phyloP scores from a whole-genome alignment of 2,888 invertebrate genomes.

The Druceiella hillmani region DNA sequence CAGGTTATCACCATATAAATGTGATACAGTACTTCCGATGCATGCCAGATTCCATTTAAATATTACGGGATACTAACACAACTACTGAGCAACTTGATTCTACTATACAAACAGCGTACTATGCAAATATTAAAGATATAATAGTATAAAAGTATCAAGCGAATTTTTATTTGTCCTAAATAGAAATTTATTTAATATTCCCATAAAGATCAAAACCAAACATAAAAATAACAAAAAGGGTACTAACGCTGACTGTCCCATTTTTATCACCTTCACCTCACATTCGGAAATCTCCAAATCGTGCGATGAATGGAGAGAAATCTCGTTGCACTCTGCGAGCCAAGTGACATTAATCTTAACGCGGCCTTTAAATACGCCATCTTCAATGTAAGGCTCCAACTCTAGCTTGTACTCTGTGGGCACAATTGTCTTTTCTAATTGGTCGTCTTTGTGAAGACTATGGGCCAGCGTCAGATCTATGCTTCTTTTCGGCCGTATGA shows the following conservation, averaged over 20 bases:
- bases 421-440: slow-evolving; percentile 56
- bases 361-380: slow-evolving; percentile 60
- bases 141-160: too few relatives aligned
- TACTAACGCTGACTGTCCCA: slow-evolving; percentile 4
- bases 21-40: too few relatives aligned
- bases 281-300: slow-evolving; percentile 55
- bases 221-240: too few relatives aligned
- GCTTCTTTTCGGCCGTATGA: slow-evolving; percentile 50
- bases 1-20: too few relatives aligned
- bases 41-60: too few relatives aligned
- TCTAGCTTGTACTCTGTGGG: slow-evolving; percentile 64
- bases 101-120: too few relatives aligned
- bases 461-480: slow-evolving; percentile 69
- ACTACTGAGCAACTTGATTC: too few relatives aligned
- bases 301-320: slow-evolving; percentile 61
- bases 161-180: too few relatives aligned
- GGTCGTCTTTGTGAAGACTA: slow-evolving; percentile 56
- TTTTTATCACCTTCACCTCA: slow-evolving; percentile 36
- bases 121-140: too few relatives aligned
- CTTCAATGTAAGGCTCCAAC: slow-evolving; percentile 60
- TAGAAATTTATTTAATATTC: too few relatives aligned
- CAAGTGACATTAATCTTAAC: slow-evolving; percentile 67
- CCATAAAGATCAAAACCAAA: too few relatives aligned
- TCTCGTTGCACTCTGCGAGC: slow-evolving; percentile 54
- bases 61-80: too few relatives aligned